A percentile compares a stretch with the other conserved stretches of the same genome.
phyloP scores from a whole-genome alignment of 2,888 invertebrate species.

The Aspidapion aeneum region DNA sequence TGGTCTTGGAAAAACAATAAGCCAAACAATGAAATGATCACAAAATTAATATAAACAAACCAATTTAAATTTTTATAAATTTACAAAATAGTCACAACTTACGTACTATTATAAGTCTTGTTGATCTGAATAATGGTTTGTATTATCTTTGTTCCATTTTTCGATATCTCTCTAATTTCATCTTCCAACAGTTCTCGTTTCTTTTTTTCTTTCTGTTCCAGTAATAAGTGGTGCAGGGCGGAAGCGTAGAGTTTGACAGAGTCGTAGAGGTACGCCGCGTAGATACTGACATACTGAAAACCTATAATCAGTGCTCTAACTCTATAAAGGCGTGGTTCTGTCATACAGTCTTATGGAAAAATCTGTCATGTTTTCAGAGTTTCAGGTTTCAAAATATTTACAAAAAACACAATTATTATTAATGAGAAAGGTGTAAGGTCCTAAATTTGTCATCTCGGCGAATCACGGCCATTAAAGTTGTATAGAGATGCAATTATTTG shows the following conservation, averaged over 20 bases:
- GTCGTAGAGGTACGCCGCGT: conserved; percentile 94
- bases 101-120: conserved; percentile 79
- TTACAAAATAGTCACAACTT: too few species aligned
- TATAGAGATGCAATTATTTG: too few species aligned
- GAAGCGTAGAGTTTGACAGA: conserved; percentile 88
- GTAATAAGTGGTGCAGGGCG: conserved; percentile 68
- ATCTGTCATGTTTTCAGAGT: too few species aligned
- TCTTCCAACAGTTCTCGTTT: conserved; percentile 56
- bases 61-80: not conserved
- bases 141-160: conserved; percentile 85
- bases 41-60: not conserved
- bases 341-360: not conserved
- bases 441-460: too few species aligned
- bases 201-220: conserved; percentile 33
- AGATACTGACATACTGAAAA: conserved; percentile 79
- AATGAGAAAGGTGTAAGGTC: too few species aligned
- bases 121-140: conserved; percentile 80
- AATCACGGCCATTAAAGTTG: too few species aligned
- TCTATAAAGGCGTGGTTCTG: not conserved
- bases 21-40: too few species aligned
- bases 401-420: too few species aligned
- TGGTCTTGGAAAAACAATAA: not conserved
- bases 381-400: too few species aligned
- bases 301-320: not conserved
- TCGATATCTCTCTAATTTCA: conserved; percentile 65